phyloP scores from a whole-genome alignment of 1,140 invertebrate species.

The Triops longicaudatus region DNA sequence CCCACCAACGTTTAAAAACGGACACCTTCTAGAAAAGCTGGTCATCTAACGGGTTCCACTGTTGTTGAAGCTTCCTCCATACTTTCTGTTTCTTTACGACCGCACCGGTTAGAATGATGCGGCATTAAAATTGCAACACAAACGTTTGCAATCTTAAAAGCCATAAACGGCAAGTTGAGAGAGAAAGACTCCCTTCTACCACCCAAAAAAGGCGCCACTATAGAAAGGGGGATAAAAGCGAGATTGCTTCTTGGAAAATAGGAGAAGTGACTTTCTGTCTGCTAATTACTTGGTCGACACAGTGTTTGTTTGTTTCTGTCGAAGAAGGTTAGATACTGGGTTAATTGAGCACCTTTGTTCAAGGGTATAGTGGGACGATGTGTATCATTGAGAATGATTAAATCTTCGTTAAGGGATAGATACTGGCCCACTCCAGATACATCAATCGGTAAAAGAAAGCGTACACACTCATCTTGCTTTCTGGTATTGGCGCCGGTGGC shows the following conservation, averaged over 20 bases:
- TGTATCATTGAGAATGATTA: background rate
- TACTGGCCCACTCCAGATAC: background rate
- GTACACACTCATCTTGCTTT: background rate
- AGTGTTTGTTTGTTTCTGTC: background rate
- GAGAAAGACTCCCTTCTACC: background rate
- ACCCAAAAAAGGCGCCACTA: background rate
- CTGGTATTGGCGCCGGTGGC: background rate
- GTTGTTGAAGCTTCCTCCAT: background rate
- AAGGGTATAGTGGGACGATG: background rate
- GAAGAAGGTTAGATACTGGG: background rate
- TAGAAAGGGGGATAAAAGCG: background rate
- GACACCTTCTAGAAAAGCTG: background rate
- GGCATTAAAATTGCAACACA: background rate
- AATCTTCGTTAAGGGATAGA: background rate
- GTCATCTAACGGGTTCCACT: background rate
- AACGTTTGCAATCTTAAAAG: background rate
- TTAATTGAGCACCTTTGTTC: background rate
- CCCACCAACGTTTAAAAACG: background rate
- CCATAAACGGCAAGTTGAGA: background rate
- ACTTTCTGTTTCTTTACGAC: background rate
- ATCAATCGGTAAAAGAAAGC: background rate
- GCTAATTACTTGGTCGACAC: slow-evolving; percentile 8
- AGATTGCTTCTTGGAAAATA: background rate
- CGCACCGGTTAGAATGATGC: background rate
- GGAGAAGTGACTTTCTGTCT: background rate